Evolutionary conservation across 2,113 vertebrate genomes (phyloP), one percentile per base, ranked within the genome.

Genomic region (Casuarius casuarius): DNA sequence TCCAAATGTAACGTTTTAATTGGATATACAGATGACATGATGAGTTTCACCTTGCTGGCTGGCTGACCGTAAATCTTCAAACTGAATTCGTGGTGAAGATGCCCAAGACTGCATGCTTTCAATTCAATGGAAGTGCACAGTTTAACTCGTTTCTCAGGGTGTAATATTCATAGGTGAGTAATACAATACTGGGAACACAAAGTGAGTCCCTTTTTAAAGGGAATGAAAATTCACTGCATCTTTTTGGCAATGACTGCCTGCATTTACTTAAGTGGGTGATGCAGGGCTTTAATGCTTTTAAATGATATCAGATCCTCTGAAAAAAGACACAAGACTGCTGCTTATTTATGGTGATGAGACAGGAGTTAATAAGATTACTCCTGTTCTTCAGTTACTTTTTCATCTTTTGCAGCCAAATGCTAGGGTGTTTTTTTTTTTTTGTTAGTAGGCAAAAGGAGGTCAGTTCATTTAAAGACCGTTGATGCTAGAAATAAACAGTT

Each of bases 311-410:
- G 95, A 97, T 97, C 93, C 88, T 96, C 92, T 94, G 95, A 94
- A 94, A 97, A 92, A 96, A 96, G 96, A 92, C 94, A 92, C 85
- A 96, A 94, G 96, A 95, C 94, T 97, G 96, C 92, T 94, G 94
- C 91, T 94, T 97, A 90, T 97, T 97, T 97, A 97, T 95, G 96
- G 92, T 89, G 94, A 97, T 96, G 93, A 97, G 92, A 96, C 95
- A 94, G 94, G 94, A 97, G 91, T 96, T 97, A 97, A 97, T 97
- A 92, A 96, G 96, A 97, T 97, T 97, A 96, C 94, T 97, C 76
- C 84, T 87, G 79, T 86, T 92, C 89, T 93, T 97, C 94, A 94
- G 95, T 97, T 96, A 96, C 96, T 96, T 97, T 96, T 97, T 95
- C 91, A 87, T 95, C 94, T 93, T 97, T 97, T 97, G 86, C 94